These are phyloP conservation scores for Notoglanidium macrostoma DNA, from an alignment of 2,797 vertebrate genomes.

Conservation along the genomic window DNA sequence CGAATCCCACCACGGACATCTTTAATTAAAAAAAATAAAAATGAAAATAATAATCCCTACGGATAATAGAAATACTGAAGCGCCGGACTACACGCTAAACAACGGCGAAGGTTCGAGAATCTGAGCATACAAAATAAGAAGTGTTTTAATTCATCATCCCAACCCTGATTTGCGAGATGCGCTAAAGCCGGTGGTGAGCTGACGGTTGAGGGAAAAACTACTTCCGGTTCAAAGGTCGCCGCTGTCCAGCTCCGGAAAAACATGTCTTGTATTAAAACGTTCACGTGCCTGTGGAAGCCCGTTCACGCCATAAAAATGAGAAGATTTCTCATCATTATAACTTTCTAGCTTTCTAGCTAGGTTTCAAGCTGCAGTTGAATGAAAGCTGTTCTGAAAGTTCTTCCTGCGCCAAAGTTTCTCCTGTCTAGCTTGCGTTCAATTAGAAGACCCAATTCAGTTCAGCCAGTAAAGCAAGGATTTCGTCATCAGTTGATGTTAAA, in stretches of 20 bases:
- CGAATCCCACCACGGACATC: constrained; percentile 93
- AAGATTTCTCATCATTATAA: too few relatives aligned
- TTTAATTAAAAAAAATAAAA: constrained; percentile 34
- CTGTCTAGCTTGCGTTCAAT: too few relatives aligned
- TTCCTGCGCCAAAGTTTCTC: too few relatives aligned
- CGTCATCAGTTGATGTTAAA: too few relatives aligned
- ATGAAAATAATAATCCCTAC: not conserved
- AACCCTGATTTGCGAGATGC: not conserved
- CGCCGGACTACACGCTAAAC: not conserved
- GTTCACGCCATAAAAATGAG: too few relatives aligned
- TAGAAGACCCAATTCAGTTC: too few relatives aligned
- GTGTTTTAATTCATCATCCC: constrained; percentile 50
- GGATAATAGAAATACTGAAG: not conserved
- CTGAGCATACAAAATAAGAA: not conserved
- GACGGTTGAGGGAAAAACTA: not conserved
- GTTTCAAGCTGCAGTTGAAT: too few relatives aligned
- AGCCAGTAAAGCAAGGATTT: too few relatives aligned
- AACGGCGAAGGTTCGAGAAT: not conserved
- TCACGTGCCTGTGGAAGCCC: too few relatives aligned
- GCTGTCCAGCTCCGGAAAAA: not conserved
- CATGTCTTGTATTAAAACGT: too few relatives aligned
- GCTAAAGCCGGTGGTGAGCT: constrained; percentile 34
- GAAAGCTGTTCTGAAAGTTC: too few relatives aligned
- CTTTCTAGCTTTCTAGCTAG: too few relatives aligned
- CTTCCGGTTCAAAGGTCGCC: constrained; percentile 16